Evolutionary conservation across 2,888 invertebrate genomes (phyloP), one percentile per base, ranked within the genome.

Genomic region (Diaphora mendica): DNA sequence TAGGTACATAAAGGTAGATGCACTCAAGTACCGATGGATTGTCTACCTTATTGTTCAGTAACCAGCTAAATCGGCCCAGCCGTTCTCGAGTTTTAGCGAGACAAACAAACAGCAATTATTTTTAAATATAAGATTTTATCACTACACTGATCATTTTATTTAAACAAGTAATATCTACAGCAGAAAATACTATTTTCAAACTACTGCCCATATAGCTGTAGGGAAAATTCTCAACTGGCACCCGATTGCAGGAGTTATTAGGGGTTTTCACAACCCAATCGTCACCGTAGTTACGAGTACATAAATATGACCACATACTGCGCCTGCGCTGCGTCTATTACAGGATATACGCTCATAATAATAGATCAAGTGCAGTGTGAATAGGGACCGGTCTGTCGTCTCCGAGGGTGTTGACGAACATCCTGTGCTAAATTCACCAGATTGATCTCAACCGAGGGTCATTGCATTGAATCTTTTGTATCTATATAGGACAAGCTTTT

Each of bases 371-470:
- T 62, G 62, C 62, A 62, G 62, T 62, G 30, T 62, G 62, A 62
- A 62, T 62, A 30, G 62, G 17, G 7, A 15, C 62, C 62, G 62
- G 26, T 17, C 17, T 15, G 17, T 30, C 15, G 30, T 17, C 30
- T 30, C 62, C 30, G 30, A 62, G 26, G 30, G 26, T 62, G 62
- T 30, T 30, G 62, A 62, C 17, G 17, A 17, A 30, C 62, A 62
- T 62, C 62, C 62, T 62, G 62, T 62, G 62, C 17, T 62, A 62
- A 62, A 62, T 62, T 62, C 30, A 62, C 17, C 26, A 62, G 30
- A 7, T 17, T 30, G 7, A 17, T 30, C 7, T 2, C 30, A 62
- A 7, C 1, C 17, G 30, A 62, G 62, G 62, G 59, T 26, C 5
- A 4, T 13, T 59, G n/a, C 15, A 59, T 59, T n/a, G 11, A n/a